Evolutionary conservation across 2,888 invertebrate species (phyloP).

Genomic region (Adelognathus sp.): DNA sequence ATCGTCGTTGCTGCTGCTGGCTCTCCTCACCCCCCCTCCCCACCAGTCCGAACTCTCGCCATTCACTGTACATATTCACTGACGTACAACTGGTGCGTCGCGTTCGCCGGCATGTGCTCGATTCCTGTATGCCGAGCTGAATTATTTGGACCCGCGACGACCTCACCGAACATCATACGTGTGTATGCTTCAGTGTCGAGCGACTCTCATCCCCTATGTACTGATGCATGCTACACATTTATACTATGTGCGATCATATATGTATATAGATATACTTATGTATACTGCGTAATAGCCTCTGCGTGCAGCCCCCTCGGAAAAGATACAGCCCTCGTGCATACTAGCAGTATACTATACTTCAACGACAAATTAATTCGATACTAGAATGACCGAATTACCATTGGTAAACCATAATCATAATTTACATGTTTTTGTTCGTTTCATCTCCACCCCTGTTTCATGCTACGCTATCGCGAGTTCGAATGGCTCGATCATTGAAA

Average conservation of each 20-base stretch:
- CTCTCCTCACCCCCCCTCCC: no score
- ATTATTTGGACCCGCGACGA: slow-evolving; percentile 52
- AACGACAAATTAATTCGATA: slow-evolving; percentile 24
- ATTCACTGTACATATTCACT: slow-evolving; percentile 31
- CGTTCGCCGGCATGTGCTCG: slow-evolving; percentile 13
- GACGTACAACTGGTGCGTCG: slow-evolving; percentile 1
- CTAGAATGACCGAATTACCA: slow-evolving; percentile 12
- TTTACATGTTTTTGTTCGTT: not conserved
- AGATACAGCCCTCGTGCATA: not conserved
- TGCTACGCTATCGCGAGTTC: not conserved
- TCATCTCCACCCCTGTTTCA: not conserved
- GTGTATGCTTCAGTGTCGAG: not conserved
- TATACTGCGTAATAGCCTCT: not conserved
- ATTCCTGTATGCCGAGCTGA: slow-evolving; percentile 37
- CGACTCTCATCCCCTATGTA: not conserved
- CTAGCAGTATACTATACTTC: not conserved
- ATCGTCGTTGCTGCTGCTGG: slow-evolving; percentile 9
- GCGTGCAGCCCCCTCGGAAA: not conserved
- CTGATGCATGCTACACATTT: not conserved
- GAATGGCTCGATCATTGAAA: not conserved
- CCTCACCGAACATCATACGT: slow-evolving; percentile 20
- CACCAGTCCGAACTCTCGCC: slow-evolving; percentile 22
- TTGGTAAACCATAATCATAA: not conserved
- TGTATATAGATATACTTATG: not conserved
- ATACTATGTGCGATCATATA: not conserved